These are phyloP conservation scores for Triops cancriformis DNA, from an alignment of 1,140 invertebrate genomes.

Conservation along the genomic window DNA sequence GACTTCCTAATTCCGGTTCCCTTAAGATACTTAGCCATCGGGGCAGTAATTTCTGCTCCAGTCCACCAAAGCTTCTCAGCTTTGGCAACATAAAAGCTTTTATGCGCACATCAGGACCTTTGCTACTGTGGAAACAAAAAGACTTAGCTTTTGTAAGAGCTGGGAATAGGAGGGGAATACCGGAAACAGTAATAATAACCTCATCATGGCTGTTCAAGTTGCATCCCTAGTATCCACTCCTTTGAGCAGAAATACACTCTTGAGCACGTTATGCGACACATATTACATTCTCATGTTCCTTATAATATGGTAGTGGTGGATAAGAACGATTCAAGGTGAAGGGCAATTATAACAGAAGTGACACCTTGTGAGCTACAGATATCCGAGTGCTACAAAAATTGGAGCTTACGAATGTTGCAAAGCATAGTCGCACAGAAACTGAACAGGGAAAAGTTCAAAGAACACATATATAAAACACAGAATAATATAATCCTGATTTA, in stretches of 20 bases:
- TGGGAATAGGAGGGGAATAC: background rate
- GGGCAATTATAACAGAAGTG: too few species aligned
- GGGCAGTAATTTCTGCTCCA: background rate
- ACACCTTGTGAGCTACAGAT: too few species aligned
- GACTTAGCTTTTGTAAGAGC: background rate
- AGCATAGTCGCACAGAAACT: too few species aligned
- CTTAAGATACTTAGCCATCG: conserved; percentile 5
- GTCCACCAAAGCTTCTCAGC: background rate
- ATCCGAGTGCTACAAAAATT: too few species aligned
- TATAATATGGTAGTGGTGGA: too few species aligned
- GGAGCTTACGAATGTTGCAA: too few species aligned
- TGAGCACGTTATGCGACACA: too few species aligned
- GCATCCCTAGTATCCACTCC: background rate
- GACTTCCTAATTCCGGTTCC: background rate
- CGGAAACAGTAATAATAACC: conserved; percentile 1
- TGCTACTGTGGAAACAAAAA: background rate
- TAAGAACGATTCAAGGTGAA: too few species aligned
- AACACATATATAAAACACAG: too few species aligned
- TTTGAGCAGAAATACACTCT: background rate
- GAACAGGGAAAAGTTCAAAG: too few species aligned
- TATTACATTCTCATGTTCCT: too few species aligned
- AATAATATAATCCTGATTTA: too few species aligned
- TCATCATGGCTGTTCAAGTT: background rate
- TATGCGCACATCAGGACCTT: background rate
- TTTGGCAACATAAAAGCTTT: background rate